Base-by-base conservation (phyloP, 2,888 invertebrate species). In the Dryomyza anilis region DNA sequence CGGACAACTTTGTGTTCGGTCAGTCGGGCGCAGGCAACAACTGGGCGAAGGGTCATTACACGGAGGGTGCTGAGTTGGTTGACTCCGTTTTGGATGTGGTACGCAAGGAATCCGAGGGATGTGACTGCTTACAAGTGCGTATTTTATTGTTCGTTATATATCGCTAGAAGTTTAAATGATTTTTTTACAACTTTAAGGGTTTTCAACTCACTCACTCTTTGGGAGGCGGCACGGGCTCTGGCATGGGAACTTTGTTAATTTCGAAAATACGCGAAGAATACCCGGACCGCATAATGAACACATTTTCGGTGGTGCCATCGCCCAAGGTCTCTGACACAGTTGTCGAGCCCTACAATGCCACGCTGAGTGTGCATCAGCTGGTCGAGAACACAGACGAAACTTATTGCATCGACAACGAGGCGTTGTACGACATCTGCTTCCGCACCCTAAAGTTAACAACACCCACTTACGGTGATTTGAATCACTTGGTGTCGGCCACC, bases 1-100 rank as follows among this genome's bases (percentile, higher is more conserved):
- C 96, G 19, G 96, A 97, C 85, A 97, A 97, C 86, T 97, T 95
- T 83, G 94, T 96, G 25, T 96, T 96, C 83, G 95, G 94, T 56
- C 92, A 93, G 81, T 89, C 89, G 10, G 93, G 93, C 8, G 93
- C 93, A 69, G 92, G 92, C 64, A 93, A 93, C 85, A 93, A 93
- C 85, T 93, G 92, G 92, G 93, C 93, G 45, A 93, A 93, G 85
- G 96, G 96, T 66, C 95, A 95, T 79, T 96, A 96, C 87, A 96
- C 95, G 66, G 95, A 96, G 83, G 95, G 96, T 57, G 96, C 89
- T 68, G 95, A 91, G 85, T 88, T 90, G 76, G 95, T 89, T 73
- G 96, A 94, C 84, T 91, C 95, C 8, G 92, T 93, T 45, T 84
- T 93, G 74, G 93, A 93, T 81, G 93, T 93, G 46, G 92, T 93